These are phyloP conservation scores for Apogon hyalosoma DNA, from an alignment of 2,797 vertebrate genomes.

Conservation along the genomic window DNA sequence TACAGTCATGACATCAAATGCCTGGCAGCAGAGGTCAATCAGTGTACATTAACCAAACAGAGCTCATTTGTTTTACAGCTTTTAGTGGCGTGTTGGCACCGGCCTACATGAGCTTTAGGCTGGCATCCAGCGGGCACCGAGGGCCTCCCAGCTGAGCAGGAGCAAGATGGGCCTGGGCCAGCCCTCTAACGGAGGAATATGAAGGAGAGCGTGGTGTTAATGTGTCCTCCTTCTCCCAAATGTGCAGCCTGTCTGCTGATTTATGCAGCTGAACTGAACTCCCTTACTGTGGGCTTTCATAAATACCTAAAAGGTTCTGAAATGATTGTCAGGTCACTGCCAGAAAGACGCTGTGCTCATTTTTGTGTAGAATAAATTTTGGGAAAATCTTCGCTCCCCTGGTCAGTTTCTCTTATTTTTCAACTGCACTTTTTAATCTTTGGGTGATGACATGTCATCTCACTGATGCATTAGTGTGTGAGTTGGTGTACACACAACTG, in stretches of 20 bases:
- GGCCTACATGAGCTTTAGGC: constrained; percentile 70
- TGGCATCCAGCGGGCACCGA: constrained; percentile 74
- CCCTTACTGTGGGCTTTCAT: constrained; percentile 46
- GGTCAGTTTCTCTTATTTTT: neutral
- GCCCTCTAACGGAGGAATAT: constrained; percentile 46
- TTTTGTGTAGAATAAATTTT: constrained; percentile 3
- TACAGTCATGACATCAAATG: constrained; percentile 78
- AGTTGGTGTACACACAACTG: constrained; percentile 12
- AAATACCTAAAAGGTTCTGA: constrained; percentile 57
- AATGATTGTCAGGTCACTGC: constrained; percentile 42
- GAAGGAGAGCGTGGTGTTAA: constrained; percentile 52
- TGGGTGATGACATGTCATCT: neutral
- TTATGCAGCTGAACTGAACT: constrained; percentile 66
- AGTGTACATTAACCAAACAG: constrained; percentile 80
- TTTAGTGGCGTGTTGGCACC: constrained; percentile 79
- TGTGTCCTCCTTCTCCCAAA: constrained; percentile 34
- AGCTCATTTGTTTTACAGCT: constrained; percentile 83
- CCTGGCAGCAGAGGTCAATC: constrained; percentile 80
- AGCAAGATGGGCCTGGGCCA: constrained; percentile 62
- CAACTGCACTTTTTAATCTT: constrained; percentile 13
- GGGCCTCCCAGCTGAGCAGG: constrained; percentile 63
- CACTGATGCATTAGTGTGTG: constrained; percentile 34
- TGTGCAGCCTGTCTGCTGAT: constrained; percentile 59
- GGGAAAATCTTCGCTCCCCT: neutral
- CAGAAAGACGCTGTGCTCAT: constrained; percentile 26